These are phyloP conservation scores for Pteronotus mesoamericanus DNA, from an alignment of 2,797 vertebrate species.

Conservation along the genomic window DNA sequence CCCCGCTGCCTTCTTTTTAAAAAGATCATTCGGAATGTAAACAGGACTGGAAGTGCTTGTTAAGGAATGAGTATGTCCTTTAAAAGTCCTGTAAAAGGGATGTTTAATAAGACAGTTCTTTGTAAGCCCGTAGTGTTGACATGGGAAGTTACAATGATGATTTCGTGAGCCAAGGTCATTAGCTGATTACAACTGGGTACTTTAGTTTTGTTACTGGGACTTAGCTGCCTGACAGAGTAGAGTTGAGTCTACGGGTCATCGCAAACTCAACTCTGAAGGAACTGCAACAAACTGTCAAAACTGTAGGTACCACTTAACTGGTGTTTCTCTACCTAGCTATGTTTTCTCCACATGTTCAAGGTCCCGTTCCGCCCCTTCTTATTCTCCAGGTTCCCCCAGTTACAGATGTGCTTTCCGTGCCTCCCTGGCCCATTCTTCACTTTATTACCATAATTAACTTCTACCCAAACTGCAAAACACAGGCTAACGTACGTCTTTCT, in stretches of 20 bases:
- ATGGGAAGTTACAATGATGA: not conserved
- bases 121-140: not conserved
- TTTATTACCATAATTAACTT: not conserved
- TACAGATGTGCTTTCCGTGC: not conserved
- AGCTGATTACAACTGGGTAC: not conserved
- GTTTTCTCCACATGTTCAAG: not conserved
- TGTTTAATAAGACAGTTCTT: not conserved
- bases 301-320: not conserved
- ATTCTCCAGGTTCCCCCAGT: not conserved
- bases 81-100: not conserved
- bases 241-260: not conserved
- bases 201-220: not conserved
- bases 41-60: not conserved
- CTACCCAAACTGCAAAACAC: not conserved
- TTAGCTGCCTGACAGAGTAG: not conserved
- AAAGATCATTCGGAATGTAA: not conserved
- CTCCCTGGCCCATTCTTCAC: not conserved
- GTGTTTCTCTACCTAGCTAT: not conserved
- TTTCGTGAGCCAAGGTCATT: not conserved
- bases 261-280: not conserved
- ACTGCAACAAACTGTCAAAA: not conserved
- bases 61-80: not conserved
- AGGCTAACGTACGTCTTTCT: not conserved
- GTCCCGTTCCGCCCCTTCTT: not conserved
- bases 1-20: not conserved